These are phyloP conservation scores for Aleiodes alternator DNA, from an alignment of 2,888 invertebrate species.

Conservation along the genomic window DNA sequence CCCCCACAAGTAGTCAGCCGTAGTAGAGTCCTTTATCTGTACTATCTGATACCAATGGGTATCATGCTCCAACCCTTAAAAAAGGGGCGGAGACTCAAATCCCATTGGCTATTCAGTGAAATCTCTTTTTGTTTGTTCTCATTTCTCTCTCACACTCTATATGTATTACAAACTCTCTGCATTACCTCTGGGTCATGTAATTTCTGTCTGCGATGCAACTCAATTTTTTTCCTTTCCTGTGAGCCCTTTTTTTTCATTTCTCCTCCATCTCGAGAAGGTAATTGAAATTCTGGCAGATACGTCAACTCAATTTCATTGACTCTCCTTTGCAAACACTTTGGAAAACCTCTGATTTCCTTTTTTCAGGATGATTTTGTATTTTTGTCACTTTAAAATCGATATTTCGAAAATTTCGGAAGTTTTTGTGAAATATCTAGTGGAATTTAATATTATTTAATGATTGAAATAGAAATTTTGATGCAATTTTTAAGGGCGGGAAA, in stretches of 20 bases:
- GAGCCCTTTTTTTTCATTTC: not conserved
- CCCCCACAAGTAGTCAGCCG: constrained; percentile 56
- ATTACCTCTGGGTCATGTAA: constrained; percentile 39
- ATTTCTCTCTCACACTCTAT: not conserved
- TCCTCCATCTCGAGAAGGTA: constrained; percentile 17
- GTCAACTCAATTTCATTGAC: not conserved
- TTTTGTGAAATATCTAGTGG: too few relatives aligned
- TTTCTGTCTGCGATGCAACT: constrained; percentile 33
- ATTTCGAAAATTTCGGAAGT: not conserved
- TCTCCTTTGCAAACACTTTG: too few relatives aligned
- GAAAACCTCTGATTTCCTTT: not conserved
- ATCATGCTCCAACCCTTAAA: constrained; percentile 59
- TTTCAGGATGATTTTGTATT: not conserved
- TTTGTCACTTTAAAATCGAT: not conserved
- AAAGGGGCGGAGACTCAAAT: constrained; percentile 65
- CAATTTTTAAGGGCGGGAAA: not conserved
- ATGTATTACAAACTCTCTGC: constrained; percentile 34
- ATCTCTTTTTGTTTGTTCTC: constrained; percentile 24
- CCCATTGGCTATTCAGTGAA: constrained; percentile 41
- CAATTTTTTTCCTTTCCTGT: constrained; percentile 40
- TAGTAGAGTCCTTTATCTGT: constrained; percentile 34
- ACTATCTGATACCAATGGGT: constrained; percentile 56
- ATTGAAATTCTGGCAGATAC: constrained; percentile 14
- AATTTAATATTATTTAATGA: too few relatives aligned
- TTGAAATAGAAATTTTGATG: too few relatives aligned